Percentiles rank a stretch among this genome's conserved stretches.
Evolutionary conservation across 2,797 vertebrate genomes (phyloP).

Genomic region (Pseudocheirus occidentalis): DNA sequence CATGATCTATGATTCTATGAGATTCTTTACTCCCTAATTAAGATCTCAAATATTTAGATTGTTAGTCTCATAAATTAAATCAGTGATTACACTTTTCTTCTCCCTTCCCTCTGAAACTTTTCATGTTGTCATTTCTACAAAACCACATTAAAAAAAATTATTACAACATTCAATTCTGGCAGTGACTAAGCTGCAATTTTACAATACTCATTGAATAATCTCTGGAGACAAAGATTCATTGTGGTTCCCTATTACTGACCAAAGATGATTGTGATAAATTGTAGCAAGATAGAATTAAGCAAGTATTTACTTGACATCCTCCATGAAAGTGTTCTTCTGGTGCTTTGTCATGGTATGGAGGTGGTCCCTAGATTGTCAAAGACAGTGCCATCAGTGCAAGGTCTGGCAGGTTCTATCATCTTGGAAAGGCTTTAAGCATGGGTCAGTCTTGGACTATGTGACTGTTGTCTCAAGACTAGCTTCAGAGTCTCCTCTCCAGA

Average conservation of each 20-base stretch:
- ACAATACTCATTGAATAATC: background rate
- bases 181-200: background rate
- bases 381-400: background rate
- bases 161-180: background rate
- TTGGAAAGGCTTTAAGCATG: background rate
- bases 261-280: background rate
- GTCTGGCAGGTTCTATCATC: background rate
- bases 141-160: background rate
- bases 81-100: background rate
- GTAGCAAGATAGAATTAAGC: background rate
- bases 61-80: conserved; percentile 3
- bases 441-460: background rate
- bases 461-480: background rate
- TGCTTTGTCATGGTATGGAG: background rate
- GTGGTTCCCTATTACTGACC: background rate
- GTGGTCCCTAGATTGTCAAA: background rate
- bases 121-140: background rate
- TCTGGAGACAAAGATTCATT: conserved; percentile 2
- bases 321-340: background rate
- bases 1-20: background rate
- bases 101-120: background rate
- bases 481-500: background rate
- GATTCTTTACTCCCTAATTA: background rate
- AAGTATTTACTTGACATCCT: background rate
- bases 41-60: conserved; percentile 19